Evolutionary conservation across 2,888 invertebrate genomes (phyloP).

Genomic region (Unio delphinus): DNA sequence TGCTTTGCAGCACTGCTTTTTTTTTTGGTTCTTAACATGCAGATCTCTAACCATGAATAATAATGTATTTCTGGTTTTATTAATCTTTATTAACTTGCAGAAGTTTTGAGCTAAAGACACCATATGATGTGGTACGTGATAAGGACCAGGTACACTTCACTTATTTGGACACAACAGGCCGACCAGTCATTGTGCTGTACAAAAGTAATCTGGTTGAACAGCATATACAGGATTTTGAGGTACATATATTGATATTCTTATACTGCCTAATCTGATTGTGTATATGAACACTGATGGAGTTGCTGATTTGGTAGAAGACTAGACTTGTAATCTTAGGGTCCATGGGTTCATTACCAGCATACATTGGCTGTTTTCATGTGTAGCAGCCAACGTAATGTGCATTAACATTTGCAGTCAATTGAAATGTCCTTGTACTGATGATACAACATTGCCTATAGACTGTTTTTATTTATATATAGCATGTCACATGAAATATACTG

Average conservation of each 20-base stretch:
- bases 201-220: slow-evolving; percentile 90
- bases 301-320: too few relatives aligned
- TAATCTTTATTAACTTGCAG: slow-evolving; percentile 64
- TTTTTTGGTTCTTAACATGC: not conserved
- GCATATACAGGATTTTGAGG: slow-evolving; percentile 94
- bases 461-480: too few relatives aligned
- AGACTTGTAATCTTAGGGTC: too few relatives aligned
- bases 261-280: too few relatives aligned
- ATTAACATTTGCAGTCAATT: too few relatives aligned
- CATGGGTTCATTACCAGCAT: too few relatives aligned
- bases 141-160: slow-evolving; percentile 88
- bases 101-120: slow-evolving; percentile 85
- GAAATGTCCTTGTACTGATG: too few relatives aligned
- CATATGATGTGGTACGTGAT: slow-evolving; percentile 84
- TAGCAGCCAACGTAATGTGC: too few relatives aligned
- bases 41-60: not conserved
- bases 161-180: slow-evolving; percentile 94
- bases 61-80: not conserved
- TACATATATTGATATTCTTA: slow-evolving; percentile 39
- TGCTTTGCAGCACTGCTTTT: not conserved
- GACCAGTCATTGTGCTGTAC: slow-evolving; percentile 89
- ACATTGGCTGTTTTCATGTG: too few relatives aligned
- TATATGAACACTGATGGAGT: too few relatives aligned
- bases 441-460: too few relatives aligned
- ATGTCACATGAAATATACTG: too few relatives aligned